A percentile compares a stretch with the other conserved stretches of the same genome.
phyloP scores from a whole-genome alignment of 2,888 invertebrate genomes.

The Bhutanitis thaidina region DNA sequence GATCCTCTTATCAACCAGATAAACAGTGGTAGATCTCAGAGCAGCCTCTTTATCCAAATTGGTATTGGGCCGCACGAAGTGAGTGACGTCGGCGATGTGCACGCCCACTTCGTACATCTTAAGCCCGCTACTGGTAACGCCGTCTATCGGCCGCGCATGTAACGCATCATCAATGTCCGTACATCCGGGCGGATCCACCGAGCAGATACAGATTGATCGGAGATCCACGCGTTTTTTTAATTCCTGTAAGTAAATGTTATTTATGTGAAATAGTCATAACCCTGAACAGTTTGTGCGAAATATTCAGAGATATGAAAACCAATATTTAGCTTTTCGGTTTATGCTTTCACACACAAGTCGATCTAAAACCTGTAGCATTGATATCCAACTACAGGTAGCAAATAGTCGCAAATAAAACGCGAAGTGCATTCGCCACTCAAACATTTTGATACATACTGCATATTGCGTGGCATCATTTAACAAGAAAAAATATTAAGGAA shows the following conservation, averaged over 20 bases:
- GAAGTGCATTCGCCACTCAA: too few species aligned
- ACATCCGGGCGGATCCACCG: constrained; percentile 98
- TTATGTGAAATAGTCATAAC: too few species aligned
- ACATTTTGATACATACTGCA: too few species aligned
- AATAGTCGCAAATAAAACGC: too few species aligned
- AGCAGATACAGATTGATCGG: constrained; percentile 91
- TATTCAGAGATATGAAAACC: too few species aligned
- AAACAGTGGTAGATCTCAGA: constrained; percentile 96
- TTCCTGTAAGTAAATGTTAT: constrained; percentile 79
- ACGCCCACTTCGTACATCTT: constrained; percentile 88
- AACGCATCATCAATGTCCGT: constrained; percentile 99
- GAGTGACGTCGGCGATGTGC: constrained; percentile 99
- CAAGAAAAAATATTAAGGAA: too few species aligned
- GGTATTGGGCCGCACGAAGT: constrained; percentile 96
- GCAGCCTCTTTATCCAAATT: constrained; percentile 96
- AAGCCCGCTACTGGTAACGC: constrained; percentile 59
- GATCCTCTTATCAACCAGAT: constrained; percentile 94
- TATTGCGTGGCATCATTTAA: too few species aligned
- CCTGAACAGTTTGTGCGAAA: too few species aligned
- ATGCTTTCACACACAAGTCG: too few species aligned
- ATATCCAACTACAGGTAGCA: too few species aligned
- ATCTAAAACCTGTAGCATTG: too few species aligned
- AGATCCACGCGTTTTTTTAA: constrained; percentile 89
- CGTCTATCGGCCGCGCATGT: constrained; percentile 88
- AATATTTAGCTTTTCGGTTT: too few species aligned